Conservation (phyloP, 2,113 vertebrate genomes). For the Pangasianodon hypophthalmus region DNA sequence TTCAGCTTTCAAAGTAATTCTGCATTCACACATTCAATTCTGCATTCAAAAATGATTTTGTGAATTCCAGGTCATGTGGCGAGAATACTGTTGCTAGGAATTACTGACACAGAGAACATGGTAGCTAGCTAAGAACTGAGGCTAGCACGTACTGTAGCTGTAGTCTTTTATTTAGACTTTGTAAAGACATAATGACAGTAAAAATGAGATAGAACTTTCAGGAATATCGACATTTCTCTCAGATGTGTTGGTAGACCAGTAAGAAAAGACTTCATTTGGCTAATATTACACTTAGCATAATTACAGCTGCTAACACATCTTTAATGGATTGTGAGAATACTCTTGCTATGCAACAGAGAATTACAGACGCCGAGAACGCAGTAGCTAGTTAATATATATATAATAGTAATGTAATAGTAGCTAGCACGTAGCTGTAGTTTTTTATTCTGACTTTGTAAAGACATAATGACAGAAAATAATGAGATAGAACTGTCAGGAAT, state of each 20-base stretch:
- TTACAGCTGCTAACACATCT: not conserved
- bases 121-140: not conserved
- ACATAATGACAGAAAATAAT: too few species aligned
- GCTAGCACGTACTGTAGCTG: not conserved
- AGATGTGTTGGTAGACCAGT: not conserved
- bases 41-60: not conserved
- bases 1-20: not conserved
- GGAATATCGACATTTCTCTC: not conserved
- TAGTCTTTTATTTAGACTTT: not conserved
- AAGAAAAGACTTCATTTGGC: not conserved
- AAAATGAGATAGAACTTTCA: not conserved
- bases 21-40: not conserved
- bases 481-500: too few species aligned
- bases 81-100: not conserved
- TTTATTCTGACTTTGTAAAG: not conserved
- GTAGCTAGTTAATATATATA: not conserved
- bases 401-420: not conserved
- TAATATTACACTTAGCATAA: not conserved
- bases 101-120: not conserved
- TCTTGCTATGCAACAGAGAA: not conserved
- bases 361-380: not conserved
- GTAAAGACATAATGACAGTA: not conserved
- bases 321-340: not conserved
- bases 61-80: not conserved
- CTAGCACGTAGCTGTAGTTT: too few species aligned